phyloP scores from a whole-genome alignment of 2,797 vertebrate species.

The Poecile montanus region DNA sequence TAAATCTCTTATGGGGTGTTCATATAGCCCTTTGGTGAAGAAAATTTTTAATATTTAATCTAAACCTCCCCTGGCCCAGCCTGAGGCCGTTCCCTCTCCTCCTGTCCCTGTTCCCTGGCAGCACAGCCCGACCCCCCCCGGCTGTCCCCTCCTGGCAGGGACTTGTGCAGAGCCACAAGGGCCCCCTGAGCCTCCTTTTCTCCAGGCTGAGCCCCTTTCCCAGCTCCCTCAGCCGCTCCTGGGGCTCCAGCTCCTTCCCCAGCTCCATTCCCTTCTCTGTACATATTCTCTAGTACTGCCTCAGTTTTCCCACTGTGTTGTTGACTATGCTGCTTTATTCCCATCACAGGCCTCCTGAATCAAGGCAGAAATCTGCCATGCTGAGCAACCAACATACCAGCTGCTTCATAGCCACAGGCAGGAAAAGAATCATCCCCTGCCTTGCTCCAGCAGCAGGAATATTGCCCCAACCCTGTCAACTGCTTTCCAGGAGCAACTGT shows the following conservation, averaged over 20 bases:
- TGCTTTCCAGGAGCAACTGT: neutral
- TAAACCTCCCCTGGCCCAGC: neutral
- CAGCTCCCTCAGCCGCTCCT: fast-evolving
- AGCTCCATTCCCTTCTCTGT: neutral
- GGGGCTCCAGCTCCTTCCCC: neutral
- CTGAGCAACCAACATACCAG: neutral
- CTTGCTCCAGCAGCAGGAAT: neutral
- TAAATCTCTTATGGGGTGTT: neutral
- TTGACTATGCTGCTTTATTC: neutral
- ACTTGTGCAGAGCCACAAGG: neutral
- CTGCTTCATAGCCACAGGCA: neutral
- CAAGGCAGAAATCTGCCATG: neutral
- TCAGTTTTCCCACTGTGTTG: neutral
- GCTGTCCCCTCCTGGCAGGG: neutral
- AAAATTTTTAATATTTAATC: neutral
- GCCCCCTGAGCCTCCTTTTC: neutral
- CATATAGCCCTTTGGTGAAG: neutral
- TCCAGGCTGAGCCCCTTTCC: neutral
- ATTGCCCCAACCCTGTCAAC: neutral
- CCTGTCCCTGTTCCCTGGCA: neutral
- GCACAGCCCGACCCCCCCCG: fast-evolving
- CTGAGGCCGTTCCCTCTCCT: fast-evolving
- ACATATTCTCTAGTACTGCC: neutral
- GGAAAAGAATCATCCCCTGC: neutral
- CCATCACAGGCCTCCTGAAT: neutral